phyloP scores from a whole-genome alignment of 1,140 invertebrate species.

The Drepana arcuata region DNA sequence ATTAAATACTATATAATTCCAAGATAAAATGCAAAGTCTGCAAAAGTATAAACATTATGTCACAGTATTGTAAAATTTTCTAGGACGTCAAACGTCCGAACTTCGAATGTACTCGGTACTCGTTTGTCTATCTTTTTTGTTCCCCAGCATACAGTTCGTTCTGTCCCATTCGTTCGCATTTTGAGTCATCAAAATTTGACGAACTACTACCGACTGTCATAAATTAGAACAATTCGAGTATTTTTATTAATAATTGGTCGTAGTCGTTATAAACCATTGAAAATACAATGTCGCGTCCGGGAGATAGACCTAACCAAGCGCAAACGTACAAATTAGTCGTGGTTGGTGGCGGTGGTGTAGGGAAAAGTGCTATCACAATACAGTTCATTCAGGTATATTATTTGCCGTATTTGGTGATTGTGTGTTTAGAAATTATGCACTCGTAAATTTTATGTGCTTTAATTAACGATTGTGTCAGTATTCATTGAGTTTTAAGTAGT shows the following conservation, averaged over 20 bases:
- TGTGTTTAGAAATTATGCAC: too few species aligned
- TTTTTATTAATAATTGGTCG: slow-evolving; percentile 11
- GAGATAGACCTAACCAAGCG: slow-evolving; percentile 76
- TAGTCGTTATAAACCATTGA: slow-evolving; percentile 8
- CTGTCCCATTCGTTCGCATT: slow-evolving; percentile 1
- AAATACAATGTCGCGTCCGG: slow-evolving; percentile 73
- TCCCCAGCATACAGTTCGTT: too few species aligned
- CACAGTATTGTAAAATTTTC: too few species aligned
- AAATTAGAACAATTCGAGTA: slow-evolving; percentile 14
- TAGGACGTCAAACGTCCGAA: too few species aligned
- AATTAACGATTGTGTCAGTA: too few species aligned
- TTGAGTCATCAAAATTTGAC: slow-evolving; percentile 17
- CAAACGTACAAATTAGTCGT: slow-evolving; percentile 92
- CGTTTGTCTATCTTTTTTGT: too few species aligned
- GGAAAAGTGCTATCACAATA: slow-evolving; percentile 93
- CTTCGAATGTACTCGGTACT: too few species aligned
- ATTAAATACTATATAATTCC: too few species aligned
- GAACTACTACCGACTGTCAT: slow-evolving; percentile 13
- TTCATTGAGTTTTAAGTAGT: too few species aligned
- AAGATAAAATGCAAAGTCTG: too few species aligned
- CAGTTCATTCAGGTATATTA: slow-evolving; percentile 90
- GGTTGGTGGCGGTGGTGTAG: slow-evolving; percentile 91
- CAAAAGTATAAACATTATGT: too few species aligned
- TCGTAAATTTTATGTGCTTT: too few species aligned
- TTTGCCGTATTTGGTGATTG: slow-evolving; percentile 37